Percentiles rank a stretch among this genome's conserved stretches.
Conservation (phyloP, 2,113 vertebrate genomes). For the Gnathonemus echidnorhynchus region DNA sequence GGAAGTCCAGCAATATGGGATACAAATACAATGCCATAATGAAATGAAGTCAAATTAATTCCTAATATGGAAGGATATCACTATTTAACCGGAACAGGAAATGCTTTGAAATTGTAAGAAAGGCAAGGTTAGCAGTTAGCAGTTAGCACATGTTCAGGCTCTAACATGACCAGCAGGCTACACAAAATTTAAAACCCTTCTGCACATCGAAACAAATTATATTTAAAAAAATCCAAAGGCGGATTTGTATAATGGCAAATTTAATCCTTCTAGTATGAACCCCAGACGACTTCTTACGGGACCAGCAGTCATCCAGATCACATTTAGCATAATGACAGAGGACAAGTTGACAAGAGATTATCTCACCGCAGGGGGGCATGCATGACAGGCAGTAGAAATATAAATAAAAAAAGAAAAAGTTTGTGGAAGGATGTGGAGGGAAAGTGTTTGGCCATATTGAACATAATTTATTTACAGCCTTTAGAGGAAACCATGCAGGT, state of each 20-base stretch:
- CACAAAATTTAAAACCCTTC: neutral
- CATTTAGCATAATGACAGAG: slow-evolving; percentile 1
- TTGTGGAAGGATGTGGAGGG: neutral
- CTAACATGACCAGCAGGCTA: neutral
- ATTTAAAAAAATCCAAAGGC: neutral
- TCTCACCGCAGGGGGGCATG: neutral
- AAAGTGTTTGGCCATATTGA: neutral
- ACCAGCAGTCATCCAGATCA: slow-evolving; percentile 3
- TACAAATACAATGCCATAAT: neutral
- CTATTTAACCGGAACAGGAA: neutral
- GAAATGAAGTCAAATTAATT: neutral
- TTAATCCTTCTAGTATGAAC: neutral
- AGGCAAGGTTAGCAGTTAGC: neutral
- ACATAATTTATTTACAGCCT: neutral
- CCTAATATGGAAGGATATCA: neutral
- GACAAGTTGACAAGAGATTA: neutral
- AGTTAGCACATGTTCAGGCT: neutral
- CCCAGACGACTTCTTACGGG: neutral
- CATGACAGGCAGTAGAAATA: neutral
- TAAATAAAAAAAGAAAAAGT: slow-evolving; percentile 4
- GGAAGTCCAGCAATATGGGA: neutral
- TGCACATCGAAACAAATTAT: neutral
- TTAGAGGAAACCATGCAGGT: neutral
- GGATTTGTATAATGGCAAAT: neutral
- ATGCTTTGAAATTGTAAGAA: neutral